Evolutionary conservation across 2,888 invertebrate genomes (phyloP).

Genomic region (Melieria picta): DNA sequence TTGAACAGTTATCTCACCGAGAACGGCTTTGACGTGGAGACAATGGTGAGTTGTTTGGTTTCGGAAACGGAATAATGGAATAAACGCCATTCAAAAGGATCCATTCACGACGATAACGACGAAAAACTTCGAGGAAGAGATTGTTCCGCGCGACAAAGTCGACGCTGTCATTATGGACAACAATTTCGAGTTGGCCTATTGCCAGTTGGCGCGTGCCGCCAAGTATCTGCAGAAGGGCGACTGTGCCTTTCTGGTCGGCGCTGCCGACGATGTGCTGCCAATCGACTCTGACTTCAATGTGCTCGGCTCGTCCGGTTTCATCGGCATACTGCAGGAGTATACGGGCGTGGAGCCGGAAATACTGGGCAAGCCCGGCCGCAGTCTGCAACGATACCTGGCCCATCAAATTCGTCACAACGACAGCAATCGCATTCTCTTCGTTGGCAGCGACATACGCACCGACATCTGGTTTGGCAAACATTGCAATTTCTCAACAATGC

Average conservation of each 20-base stretch:
- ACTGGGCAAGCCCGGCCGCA: constrained; percentile 65
- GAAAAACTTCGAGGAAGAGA: no score
- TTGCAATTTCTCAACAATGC: constrained; percentile 75
- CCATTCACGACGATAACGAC: no score
- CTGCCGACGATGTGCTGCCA: constrained; percentile 45
- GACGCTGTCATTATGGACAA: constrained; percentile 66
- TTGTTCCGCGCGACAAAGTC: constrained; percentile 42
- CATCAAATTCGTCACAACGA: constrained; percentile 66
- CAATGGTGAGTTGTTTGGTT: no score
- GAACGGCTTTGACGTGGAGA: no score
- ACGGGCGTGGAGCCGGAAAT: constrained; percentile 57
- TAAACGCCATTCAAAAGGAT: no score
- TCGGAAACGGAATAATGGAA: no score
- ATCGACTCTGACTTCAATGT: constrained; percentile 44
- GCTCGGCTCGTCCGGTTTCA: constrained; percentile 43
- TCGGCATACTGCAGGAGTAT: constrained; percentile 44
- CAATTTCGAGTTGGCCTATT: constrained; percentile 60
- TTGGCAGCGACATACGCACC: constrained; percentile 83
- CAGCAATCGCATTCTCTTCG: constrained; percentile 76
- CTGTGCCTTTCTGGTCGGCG: constrained; percentile 62
- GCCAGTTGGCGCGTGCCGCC: constrained; percentile 61
- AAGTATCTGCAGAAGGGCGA: constrained; percentile 62
- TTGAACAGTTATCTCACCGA: no score
- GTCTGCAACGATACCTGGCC: constrained; percentile 54
- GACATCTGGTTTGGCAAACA: constrained; percentile 78